These are phyloP conservation scores for Oplegnathus fasciatus DNA, from an alignment of 2,113 vertebrate genomes.

Conservation along the genomic window DNA sequence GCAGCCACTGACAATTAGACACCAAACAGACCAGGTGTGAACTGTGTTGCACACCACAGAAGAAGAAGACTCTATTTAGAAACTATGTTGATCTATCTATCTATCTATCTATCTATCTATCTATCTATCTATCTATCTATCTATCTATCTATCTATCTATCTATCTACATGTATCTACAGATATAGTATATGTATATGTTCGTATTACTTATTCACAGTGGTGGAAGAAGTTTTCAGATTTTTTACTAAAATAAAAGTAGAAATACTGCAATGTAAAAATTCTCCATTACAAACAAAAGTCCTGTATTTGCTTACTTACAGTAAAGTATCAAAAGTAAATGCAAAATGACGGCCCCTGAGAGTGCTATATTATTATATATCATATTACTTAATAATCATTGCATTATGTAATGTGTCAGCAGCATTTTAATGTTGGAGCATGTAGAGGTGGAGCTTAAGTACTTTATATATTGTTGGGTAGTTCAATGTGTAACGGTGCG, in stretches of 20 bases:
- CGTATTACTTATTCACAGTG: not conserved
- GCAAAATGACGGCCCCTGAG: not conserved
- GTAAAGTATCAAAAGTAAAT: not conserved
- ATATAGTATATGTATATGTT: not conserved
- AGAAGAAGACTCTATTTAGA: slow-evolving; percentile 13
- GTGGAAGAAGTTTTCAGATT: not conserved
- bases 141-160: slow-evolving; percentile 3
- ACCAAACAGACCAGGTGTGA: slow-evolving; percentile 78
- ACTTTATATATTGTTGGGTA: not conserved
- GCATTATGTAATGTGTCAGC: not conserved
- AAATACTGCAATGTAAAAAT: no score
- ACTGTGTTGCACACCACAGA: slow-evolving; percentile 44
- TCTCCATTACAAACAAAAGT: no score
- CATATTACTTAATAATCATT: not conserved
- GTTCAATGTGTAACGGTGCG: not conserved
- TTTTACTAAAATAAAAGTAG: not conserved
- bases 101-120: slow-evolving; percentile 3
- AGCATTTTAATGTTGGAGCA: not conserved
- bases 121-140: not conserved
- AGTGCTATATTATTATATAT: not conserved
- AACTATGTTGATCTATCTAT: not conserved
- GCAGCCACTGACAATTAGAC: slow-evolving; percentile 80
- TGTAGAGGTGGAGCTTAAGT: not conserved
- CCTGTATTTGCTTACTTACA: not conserved
- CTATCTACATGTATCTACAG: not conserved